phyloP scores from a whole-genome alignment of 2,888 invertebrate species.

The Volucella zonaria region DNA sequence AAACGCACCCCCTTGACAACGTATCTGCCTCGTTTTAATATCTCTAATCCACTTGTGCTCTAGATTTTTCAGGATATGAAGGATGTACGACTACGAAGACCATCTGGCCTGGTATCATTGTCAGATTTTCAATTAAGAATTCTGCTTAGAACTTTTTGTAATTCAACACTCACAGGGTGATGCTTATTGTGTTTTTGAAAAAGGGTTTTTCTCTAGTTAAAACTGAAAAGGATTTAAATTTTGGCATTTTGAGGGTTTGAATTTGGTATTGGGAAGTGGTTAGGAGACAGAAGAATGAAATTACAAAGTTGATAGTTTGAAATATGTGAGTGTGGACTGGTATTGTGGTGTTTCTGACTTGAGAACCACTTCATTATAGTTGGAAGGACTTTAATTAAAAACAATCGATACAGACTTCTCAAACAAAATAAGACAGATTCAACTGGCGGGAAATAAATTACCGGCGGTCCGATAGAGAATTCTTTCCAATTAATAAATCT shows the following conservation, averaged over 20 bases:
- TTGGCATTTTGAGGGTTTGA: neutral
- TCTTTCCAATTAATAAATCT: no score
- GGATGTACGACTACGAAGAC: neutral
- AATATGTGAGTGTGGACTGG: no score
- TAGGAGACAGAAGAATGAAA: no score
- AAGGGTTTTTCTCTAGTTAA: neutral
- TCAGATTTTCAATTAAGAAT: conserved; percentile 31
- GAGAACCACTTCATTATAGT: no score
- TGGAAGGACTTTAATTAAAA: no score
- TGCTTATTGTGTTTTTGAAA: neutral
- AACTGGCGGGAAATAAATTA: no score
- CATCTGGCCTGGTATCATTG: neutral
- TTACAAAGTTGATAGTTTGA: no score
- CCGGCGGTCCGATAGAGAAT: no score
- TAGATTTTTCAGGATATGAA: conserved; percentile 22
- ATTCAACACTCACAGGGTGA: neutral
- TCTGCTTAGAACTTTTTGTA: conserved; percentile 3
- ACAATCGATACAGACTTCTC: no score
- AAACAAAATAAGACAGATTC: no score
- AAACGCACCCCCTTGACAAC: conserved; percentile 32
- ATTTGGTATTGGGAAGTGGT: no score
- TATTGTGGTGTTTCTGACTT: no score
- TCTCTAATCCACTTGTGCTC: conserved; percentile 56
- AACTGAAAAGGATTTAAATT: neutral
- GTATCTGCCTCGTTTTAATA: conserved; percentile 58